Base-by-base conservation (phyloP, 2,797 vertebrate species). In the Ptychadena robeensis region DNA sequence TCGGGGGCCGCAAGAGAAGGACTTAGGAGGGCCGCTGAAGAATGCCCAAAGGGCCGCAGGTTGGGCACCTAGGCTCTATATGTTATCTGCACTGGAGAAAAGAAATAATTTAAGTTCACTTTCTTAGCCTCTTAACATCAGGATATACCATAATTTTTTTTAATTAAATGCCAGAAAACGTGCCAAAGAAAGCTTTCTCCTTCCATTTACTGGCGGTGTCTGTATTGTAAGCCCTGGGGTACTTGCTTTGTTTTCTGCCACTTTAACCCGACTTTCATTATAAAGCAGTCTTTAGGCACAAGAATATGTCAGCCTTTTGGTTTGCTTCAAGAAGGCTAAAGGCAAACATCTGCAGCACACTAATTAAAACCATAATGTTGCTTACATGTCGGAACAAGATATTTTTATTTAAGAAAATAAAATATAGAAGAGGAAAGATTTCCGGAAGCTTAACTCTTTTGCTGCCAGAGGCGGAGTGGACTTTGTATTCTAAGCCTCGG, bases 291-390 rank as follows among this genome's bases (percentile, higher is more conserved):
- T 18, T 63, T 68, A 68, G 40, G 48, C 77, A 37, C 22, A 59
- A 30, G 38, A 53, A 69, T 68, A 40, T 57, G 9, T 57, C 28
- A 65, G 31, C 2, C 22, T 22, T 38, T 73, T 4, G 3, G n/a
- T 14, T 25, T 79, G 61, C 63, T 64, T 74, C 22, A n/a, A 37
- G 34, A 38, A 11, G 25, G 27, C 64, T 80, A 74, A 80, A 75
- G 74, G 77, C 71, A 80, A 70, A 70, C 82, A 80, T 64, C 82
- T 84, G 82, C 38, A 32, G 71, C 30, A 15, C 15, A 37, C 64
- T 84, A 84, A 84, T 84, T 84, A 84, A 80, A 80, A 80, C 82
- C 82, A 84, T 80, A 48, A 75, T 84, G 77, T 75, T 80, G 64
- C 53, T 59, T 80, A 74, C 71, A 74, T 75, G 64, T 84, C 76